Evolutionary conservation across 2,888 invertebrate genomes (phyloP).

Genomic region (Drosophila dives): DNA sequence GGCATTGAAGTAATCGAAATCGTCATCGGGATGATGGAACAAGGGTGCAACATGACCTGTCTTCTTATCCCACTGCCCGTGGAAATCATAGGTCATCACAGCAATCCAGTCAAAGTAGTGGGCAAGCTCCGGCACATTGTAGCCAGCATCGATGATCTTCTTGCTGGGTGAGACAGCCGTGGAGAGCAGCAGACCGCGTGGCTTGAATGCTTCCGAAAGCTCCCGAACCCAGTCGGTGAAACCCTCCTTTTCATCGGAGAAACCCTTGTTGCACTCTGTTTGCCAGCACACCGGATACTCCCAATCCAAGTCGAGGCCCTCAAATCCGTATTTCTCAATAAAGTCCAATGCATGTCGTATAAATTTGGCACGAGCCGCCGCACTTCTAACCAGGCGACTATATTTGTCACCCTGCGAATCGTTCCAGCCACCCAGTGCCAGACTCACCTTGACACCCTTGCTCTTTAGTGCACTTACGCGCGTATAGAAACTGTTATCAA

Average conservation of each 20-base stretch:
- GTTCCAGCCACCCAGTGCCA: conserved; percentile 98
- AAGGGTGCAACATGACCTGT: conserved; percentile 96
- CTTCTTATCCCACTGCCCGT: conserved; percentile 96
- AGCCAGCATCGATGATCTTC: conserved; percentile 93
- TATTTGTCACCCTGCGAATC: conserved; percentile 96
- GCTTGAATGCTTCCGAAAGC: conserved; percentile 88
- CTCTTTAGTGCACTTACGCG: conserved; percentile 91
- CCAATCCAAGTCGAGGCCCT: conserved; percentile 98
- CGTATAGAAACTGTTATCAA: conserved; percentile 94
- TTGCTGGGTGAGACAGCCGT: conserved; percentile 95
- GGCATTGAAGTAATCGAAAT: conserved; percentile 92
- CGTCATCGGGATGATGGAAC: conserved; percentile 93
- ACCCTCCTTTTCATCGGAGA: conserved; percentile 92
- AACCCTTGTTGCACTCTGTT: conserved; percentile 94
- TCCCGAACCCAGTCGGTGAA: conserved; percentile 91
- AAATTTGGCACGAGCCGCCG: conserved; percentile 90
- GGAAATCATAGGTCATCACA: conserved; percentile 96
- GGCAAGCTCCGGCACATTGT: conserved; percentile 91
- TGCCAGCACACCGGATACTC: conserved; percentile 91
- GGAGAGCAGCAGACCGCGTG: conserved; percentile 90
- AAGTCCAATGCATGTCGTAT: conserved; percentile 91
- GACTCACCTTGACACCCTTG: conserved; percentile 92
- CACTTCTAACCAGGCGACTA: conserved; percentile 92
- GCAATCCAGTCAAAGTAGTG: conserved; percentile 94
- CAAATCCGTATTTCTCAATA: conserved; percentile 92